Percentiles rank a stretch among this genome's conserved stretches.
Conservation (phyloP, 2,113 vertebrate species). For the Carollia perspicillata region DNA sequence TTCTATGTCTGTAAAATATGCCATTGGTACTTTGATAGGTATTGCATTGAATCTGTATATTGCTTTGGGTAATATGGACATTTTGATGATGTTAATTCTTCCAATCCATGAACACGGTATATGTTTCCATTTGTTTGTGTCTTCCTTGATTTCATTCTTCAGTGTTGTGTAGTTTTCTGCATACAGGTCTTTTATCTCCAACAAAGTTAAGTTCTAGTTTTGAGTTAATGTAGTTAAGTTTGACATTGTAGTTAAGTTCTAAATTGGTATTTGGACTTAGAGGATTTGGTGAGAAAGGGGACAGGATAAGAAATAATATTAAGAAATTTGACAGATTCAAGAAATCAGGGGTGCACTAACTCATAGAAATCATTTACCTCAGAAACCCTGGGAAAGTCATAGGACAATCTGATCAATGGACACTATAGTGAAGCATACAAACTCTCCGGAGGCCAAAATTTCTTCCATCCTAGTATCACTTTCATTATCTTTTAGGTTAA, state of each 20-base stretch:
- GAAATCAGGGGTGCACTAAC: background rate
- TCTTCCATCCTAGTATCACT: background rate
- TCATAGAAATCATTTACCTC: background rate
- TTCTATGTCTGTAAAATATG: too few species aligned
- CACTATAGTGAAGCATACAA: background rate
- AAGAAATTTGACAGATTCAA: background rate
- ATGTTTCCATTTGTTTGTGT: too few species aligned
- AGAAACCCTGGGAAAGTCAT: background rate
- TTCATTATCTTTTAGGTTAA: background rate
- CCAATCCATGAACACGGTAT: too few species aligned
- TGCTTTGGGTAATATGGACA: too few species aligned
- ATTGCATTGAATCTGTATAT: too few species aligned
- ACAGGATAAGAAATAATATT: background rate
- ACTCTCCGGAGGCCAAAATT: rapidly evolving
- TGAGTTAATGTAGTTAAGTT: too few species aligned
- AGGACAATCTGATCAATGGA: background rate
- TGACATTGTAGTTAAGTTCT: background rate
- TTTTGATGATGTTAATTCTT: too few species aligned
- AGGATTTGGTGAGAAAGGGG: background rate
- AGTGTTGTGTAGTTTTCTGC: too few species aligned
- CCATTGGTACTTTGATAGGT: too few species aligned
- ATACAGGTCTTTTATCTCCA: too few species aligned
- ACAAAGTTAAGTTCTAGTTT: background rate
- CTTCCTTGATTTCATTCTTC: too few species aligned
- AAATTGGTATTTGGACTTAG: background rate